Base-by-base conservation (phyloP, 2,888 invertebrate species). In the Protodeltote pygarga region DNA sequence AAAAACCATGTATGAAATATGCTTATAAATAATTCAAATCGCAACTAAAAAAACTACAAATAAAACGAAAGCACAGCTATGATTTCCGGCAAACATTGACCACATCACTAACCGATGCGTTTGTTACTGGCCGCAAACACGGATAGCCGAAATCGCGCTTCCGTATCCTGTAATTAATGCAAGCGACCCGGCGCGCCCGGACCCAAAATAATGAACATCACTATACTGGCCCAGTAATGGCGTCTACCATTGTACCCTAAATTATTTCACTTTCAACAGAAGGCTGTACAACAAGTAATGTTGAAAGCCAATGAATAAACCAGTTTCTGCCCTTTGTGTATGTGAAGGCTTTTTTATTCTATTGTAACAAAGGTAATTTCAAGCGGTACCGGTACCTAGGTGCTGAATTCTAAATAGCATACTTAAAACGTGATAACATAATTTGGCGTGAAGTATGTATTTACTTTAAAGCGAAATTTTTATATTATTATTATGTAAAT, bases 91-190 rank as follows among this genome's bases (percentile, higher is more conserved):
- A 57, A 32, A 57, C 34, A 48, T 25, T 38, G 41, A 60, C 62
- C 65, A 54, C 42, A 50, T 55, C 54, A 58, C 55, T 65, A 66
- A 66, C 65, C 65, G 53, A 54, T 60, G 62, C 47, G 53, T 49
- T 42, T 46, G 65, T 51, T 48, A 49, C 50, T 39, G 44, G 24
- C 62, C 62, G 31, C 67, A 55, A 55, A 71, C 75, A 69, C 61
- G 67, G 70, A 60, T 66, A 68, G 38, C 69, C 49, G 65, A 73
- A 73, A 77, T 77, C 73, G 62, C 66, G 67, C 64, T 66, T 71
- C 72, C 69, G 70, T 57, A 50, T 66, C 47, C 54, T 58, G 66
- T 77, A 73, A 78, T 79, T 75, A 74, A 73, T 76, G 64, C 72
- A 73, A 59, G 57, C 59, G 38, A 65, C 49, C 52, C 53, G 37